Conservation (phyloP, 2,797 vertebrate genomes). For the Sciurus carolinensis region DNA sequence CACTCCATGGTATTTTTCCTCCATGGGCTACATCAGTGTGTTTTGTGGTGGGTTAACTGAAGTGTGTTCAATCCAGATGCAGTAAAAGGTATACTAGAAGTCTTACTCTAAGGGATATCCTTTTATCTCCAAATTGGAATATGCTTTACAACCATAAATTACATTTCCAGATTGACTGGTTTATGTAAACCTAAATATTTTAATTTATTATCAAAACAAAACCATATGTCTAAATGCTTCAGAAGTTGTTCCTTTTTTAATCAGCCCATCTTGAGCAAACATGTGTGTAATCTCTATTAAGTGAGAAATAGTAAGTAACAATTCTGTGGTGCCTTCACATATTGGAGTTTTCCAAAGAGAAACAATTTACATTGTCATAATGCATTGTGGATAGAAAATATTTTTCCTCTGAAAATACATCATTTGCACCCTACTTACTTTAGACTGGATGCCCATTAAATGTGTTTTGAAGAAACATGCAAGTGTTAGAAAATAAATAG, state of each 20-base stretch:
- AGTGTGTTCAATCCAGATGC: accelerated
- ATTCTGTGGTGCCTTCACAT: neutral
- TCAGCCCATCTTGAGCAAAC: conserved; percentile 52
- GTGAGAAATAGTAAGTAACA: neutral
- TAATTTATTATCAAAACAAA: conserved; percentile 66
- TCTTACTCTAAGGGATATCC: neutral
- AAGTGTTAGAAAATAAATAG: conserved; percentile 9
- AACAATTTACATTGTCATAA: conserved; percentile 57
- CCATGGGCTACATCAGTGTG: accelerated
- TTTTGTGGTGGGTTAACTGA: neutral
- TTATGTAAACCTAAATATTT: conserved; percentile 61
- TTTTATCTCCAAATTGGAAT: neutral
- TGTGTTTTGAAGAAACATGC: neutral
- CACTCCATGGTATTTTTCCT: neutral
- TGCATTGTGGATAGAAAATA: neutral
- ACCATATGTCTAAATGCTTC: conserved; percentile 65
- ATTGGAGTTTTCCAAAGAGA: conserved; percentile 37
- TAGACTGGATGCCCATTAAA: neutral
- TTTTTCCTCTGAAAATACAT: neutral
- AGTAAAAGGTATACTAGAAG: neutral
- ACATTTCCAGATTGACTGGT: neutral
- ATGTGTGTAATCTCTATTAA: conserved; percentile 59
- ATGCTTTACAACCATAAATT: neutral
- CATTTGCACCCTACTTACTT: neutral
- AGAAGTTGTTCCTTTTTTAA: conserved; percentile 31